Evolutionary conservation across 2,888 invertebrate species (phyloP).

Genomic region (Auanema freiburgensis): DNA sequence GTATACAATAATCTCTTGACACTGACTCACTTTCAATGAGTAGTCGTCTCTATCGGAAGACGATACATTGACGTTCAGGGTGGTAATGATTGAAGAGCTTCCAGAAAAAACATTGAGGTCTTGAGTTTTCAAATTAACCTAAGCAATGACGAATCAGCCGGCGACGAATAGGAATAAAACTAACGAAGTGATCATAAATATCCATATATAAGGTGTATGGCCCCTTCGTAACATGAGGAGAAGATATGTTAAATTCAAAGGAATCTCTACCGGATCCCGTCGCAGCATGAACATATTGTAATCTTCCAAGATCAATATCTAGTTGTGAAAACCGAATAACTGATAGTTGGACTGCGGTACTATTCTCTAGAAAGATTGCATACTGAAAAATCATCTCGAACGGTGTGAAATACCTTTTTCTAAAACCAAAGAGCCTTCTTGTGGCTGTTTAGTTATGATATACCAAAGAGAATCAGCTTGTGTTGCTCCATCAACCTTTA

Average conservation of each 20-base stretch:
- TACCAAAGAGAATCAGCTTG: slow-evolving; percentile 24
- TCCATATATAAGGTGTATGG: slow-evolving; percentile 36
- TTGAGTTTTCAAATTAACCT: slow-evolving; percentile 32
- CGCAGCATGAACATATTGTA: slow-evolving; percentile 35
- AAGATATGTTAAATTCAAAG: slow-evolving; percentile 41
- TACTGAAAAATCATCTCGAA: not conserved
- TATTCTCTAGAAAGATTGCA: slow-evolving; percentile 8
- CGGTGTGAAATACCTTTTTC: slow-evolving; percentile 15
- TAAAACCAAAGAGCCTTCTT: slow-evolving; percentile 24
- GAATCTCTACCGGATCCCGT: slow-evolving; percentile 14
- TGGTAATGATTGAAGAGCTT: slow-evolving; percentile 29
- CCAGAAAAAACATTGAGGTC: slow-evolving; percentile 29
- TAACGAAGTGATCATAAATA: slow-evolving; percentile 30
- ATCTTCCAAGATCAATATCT: slow-evolving; percentile 19
- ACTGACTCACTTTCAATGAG: slow-evolving; percentile 22
- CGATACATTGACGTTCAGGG: slow-evolving; percentile 25
- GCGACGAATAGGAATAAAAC: not conserved
- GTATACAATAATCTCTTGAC: not conserved
- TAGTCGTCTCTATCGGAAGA: slow-evolving; percentile 37
- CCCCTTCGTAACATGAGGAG: slow-evolving; percentile 28
- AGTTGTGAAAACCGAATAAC: slow-evolving; percentile 22
- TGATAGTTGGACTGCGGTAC: slow-evolving; percentile 4
- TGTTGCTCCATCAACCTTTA: slow-evolving; percentile 15
- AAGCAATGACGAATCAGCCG: not conserved
- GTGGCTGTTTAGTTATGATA: slow-evolving; percentile 19